A percentile compares a stretch with the other conserved stretches of the same genome.
phyloP scores from a whole-genome alignment of 2,888 invertebrate genomes.

The Tenthredo scrophulariae region DNA sequence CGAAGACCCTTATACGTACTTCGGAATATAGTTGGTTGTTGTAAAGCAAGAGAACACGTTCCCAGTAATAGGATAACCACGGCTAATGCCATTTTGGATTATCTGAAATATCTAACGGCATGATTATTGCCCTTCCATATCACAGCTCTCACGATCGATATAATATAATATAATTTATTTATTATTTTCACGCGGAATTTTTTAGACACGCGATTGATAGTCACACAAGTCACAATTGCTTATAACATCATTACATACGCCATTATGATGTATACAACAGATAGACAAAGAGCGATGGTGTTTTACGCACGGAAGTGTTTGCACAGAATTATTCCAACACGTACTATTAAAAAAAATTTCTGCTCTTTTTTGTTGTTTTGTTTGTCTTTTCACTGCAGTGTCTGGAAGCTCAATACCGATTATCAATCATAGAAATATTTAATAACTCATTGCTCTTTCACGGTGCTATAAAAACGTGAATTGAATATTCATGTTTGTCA shows the following conservation, averaged over 20 bases:
- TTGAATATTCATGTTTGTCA: not conserved
- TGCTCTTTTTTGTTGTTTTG: not conserved
- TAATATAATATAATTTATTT: not conserved
- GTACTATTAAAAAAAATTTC: not conserved
- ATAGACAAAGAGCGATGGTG: not conserved
- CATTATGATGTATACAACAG: not conserved
- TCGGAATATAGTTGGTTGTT: conserved; percentile 67
- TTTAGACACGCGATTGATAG: not conserved
- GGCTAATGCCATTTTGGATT: not conserved
- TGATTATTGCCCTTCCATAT: not conserved
- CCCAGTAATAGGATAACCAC: conserved; percentile 59
- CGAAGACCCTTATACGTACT: conserved; percentile 68
- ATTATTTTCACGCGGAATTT: not conserved
- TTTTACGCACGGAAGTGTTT: not conserved
- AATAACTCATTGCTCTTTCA: not conserved
- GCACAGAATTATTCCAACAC: not conserved
- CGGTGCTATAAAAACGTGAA: not conserved
- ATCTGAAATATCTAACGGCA: conserved; percentile 11
- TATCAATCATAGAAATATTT: not conserved
- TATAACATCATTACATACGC: not conserved
- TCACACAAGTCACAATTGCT: no score
- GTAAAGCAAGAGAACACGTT: conserved; percentile 57
- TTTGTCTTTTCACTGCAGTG: not conserved
- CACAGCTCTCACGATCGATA: not conserved
- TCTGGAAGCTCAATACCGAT: not conserved